phyloP scores from a whole-genome alignment of 2,113 vertebrate genomes.

The Rhynchomys soricoides region DNA sequence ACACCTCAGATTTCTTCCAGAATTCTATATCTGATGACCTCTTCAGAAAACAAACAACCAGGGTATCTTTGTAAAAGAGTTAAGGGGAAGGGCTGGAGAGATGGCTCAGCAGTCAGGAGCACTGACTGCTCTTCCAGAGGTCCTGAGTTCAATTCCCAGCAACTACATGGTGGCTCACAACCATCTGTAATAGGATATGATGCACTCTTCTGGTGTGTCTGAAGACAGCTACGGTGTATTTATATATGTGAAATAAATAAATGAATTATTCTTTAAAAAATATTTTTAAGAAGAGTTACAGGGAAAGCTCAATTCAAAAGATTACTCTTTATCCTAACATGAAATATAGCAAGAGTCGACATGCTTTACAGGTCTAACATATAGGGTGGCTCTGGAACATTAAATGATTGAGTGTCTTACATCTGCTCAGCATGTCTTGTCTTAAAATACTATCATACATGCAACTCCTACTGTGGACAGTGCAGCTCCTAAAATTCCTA shows the following conservation, averaged over 20 bases:
- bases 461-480: not conserved
- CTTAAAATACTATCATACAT: slow-evolving; percentile 10
- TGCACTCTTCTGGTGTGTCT: too few relatives aligned
- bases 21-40: slow-evolving; percentile 15
- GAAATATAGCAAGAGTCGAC: slow-evolving; percentile 29
- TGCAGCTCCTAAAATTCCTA: not conserved
- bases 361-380: not conserved
- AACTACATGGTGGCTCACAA: too few relatives aligned
- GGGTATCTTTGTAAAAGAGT: not conserved
- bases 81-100: not conserved
- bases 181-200: too few relatives aligned
- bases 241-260: too few relatives aligned
- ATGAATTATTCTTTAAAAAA: too few relatives aligned
- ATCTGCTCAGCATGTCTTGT: not conserved
- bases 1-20: slow-evolving; percentile 20
- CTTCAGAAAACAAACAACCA: slow-evolving; percentile 36
- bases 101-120: too few relatives aligned
- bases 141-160: too few relatives aligned
- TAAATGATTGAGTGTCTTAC: not conserved
- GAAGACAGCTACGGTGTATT: too few relatives aligned
- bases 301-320: slow-evolving; percentile 18
- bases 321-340: not conserved
- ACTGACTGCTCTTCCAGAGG: too few relatives aligned
- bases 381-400: slow-evolving; percentile 31
- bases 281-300: not conserved